Base-by-base conservation (phyloP, 2,797 vertebrate species). In the Cyprinodon diabolis region DNA sequence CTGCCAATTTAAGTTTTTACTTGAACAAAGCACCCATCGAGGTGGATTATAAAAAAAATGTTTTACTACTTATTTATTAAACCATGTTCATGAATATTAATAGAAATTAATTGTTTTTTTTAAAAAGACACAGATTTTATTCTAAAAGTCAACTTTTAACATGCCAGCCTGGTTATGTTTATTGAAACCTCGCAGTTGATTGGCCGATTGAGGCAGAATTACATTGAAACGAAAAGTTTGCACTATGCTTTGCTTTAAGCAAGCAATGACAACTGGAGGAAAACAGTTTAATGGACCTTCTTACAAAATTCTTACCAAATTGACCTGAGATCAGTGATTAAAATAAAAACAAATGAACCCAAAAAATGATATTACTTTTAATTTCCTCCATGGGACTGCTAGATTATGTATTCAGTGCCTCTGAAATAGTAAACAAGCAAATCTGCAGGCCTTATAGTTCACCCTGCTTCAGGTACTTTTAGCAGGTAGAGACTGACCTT, bases 381-480 rank as follows among this genome's bases (percentile, higher is more conserved):
- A 19, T 52, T 54, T 21, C 8, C 52, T 43, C n/a, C 17, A 13
- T n/a, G 62, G 62, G 43, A 12, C 62, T 65, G 21, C 62, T 65
- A 21, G n/a, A 14, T 52, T 12, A 4, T 2, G 11, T 45, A 1
- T 52, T 52, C 48, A 3, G 66, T 37, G 47, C 66, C 66, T 47
- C 6, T 55, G 30, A 25, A 63, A 37, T 57, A 47, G 3, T 19
- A 63, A 78, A 81, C 69, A 45, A 23, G 62, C 9, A 40, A 45
- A n/a, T 13, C 40, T 1, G 5, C 14, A 69, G 66, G 43, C 69
- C 60, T 63, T 69, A 15, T 2, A 2, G 5, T 52, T 73, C 25
- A 72, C 63, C 40, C 47, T 58, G 13, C 14, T 25, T 51, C 6
- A 70, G 76, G 71, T 83, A 69, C 74, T 86, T 43, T 86, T 56